Percentiles rank a stretch among this genome's conserved stretches.
These are phyloP conservation scores for Agelastica alni DNA, from an alignment of 2,888 invertebrate species.

Conservation along the genomic window DNA sequence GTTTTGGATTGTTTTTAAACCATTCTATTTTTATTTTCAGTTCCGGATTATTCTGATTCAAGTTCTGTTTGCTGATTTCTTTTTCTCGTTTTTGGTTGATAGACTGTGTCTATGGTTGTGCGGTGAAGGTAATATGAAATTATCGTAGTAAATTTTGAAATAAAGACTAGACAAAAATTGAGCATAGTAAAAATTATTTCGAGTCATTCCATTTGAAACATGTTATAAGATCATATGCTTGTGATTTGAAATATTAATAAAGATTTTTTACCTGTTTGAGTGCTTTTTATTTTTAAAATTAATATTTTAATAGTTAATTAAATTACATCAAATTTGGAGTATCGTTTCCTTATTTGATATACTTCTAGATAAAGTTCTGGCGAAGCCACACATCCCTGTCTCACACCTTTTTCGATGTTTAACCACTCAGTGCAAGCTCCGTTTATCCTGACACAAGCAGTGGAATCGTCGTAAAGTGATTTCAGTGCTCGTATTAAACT, in stretches of 20 bases:
- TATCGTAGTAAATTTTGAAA: constrained; percentile 32
- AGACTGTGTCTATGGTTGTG: constrained; percentile 82
- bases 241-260: constrained; percentile 28
- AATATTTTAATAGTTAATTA: too few species aligned
- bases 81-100: constrained; percentile 84
- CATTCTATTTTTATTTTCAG: constrained; percentile 62
- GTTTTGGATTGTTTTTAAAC: too few species aligned
- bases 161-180: constrained; percentile 17
- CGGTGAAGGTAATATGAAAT: constrained; percentile 72
- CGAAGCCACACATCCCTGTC: too few species aligned
- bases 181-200: constrained; percentile 25
- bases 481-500: too few species aligned
- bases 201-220: constrained; percentile 32
- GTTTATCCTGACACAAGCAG: too few species aligned
- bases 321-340: too few species aligned
- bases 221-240: constrained; percentile 23
- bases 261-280: constrained; percentile 24
- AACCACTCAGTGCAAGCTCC: too few species aligned
- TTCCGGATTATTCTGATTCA: constrained; percentile 84
- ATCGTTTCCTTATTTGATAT: too few species aligned
- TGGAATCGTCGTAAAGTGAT: too few species aligned
- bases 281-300: not conserved
- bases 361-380: too few species aligned
- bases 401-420: too few species aligned
- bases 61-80: constrained; percentile 83